phyloP scores from a whole-genome alignment of 2,797 vertebrate genomes.

The Danio jaintianensis region DNA sequence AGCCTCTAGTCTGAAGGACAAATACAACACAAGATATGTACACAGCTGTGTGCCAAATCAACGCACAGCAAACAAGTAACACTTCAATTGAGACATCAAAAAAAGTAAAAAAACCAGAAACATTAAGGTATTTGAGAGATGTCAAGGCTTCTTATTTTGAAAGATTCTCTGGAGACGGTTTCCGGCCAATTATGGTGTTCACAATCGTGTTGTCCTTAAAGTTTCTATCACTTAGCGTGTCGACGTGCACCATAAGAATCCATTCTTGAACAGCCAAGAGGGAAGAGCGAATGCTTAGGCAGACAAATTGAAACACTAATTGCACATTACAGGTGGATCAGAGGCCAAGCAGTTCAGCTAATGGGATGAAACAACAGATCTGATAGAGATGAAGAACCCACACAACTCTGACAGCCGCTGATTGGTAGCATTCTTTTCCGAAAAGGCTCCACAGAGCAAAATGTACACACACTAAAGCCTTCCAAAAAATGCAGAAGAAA shows the following conservation, averaged over 20 bases:
- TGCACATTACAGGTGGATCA: slow-evolving; percentile 67
- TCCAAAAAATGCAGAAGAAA: no score
- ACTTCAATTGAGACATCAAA: not conserved
- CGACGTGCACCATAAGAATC: slow-evolving; percentile 32
- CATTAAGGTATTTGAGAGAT: slow-evolving; percentile 2
- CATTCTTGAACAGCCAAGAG: slow-evolving; percentile 65
- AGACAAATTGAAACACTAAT: slow-evolving; percentile 70
- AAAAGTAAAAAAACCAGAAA: slow-evolving; percentile 15
- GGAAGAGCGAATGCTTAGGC: slow-evolving; percentile 67
- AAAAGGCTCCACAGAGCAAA: not conserved
- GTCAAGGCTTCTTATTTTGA: not conserved
- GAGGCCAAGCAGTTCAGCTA: slow-evolving; percentile 49
- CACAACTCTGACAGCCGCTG: slow-evolving; percentile 13
- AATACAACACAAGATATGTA: not conserved
- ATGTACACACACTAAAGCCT: not conserved
- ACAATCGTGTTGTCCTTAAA: not conserved
- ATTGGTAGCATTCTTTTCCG: slow-evolving; percentile 25
- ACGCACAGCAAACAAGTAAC: not conserved
- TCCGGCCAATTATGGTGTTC: not conserved
- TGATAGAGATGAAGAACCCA: slow-evolving; percentile 44
- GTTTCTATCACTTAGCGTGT: slow-evolving; percentile 24
- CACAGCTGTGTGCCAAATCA: slow-evolving; percentile 1
- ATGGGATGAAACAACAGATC: slow-evolving; percentile 52
- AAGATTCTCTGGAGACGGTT: slow-evolving; percentile 2
- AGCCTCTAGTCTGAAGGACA: slow-evolving; percentile 13